Evolutionary conservation across 2,113 vertebrate species (phyloP).

Genomic region (Pristiophorus japonicus): DNA sequence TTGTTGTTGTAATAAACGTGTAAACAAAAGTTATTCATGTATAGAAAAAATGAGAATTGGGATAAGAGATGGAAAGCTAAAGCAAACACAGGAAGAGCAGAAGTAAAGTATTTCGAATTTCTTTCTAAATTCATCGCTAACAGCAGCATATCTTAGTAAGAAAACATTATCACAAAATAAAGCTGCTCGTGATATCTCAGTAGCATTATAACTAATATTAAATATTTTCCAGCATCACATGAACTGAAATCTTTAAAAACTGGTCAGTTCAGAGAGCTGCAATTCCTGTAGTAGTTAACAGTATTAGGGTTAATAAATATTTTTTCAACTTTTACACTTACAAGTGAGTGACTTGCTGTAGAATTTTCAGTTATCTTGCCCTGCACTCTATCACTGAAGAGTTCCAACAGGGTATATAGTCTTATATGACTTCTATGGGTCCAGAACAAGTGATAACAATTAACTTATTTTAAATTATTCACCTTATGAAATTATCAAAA

Average conservation of each 20-base stretch:
- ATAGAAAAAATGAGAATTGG: not conserved
- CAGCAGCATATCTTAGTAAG: not conserved
- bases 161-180: not conserved
- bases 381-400: not conserved
- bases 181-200: not conserved
- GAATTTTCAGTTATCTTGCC: not conserved
- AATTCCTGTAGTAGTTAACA: not conserved
- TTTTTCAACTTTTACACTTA: slow-evolving; percentile 12
- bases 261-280: not conserved
- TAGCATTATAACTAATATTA: not conserved
- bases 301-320: not conserved
- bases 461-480: not conserved
- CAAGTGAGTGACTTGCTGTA: no score
- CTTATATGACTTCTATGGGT: not conserved
- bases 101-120: not conserved
- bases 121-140: not conserved
- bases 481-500: not conserved
- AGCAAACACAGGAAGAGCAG: not conserved
- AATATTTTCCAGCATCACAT: not conserved
- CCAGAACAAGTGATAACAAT: not conserved
- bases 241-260: not conserved
- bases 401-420: not conserved
- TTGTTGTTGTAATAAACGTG: no score
- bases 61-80: not conserved
- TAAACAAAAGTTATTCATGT: not conserved